Evolutionary conservation across 1,140 invertebrate species (phyloP).

Genomic region (Meteorus sp.): DNA sequence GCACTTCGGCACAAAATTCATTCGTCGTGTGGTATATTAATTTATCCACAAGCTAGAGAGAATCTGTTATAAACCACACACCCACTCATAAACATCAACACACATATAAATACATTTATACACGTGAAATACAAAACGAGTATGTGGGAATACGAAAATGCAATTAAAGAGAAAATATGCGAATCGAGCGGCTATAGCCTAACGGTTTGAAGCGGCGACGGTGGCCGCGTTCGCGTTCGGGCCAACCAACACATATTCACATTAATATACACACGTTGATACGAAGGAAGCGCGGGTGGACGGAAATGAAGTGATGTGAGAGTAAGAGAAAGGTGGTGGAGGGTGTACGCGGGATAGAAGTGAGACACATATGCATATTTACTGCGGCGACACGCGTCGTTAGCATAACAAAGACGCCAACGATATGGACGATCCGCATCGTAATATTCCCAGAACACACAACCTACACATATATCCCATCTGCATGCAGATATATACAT

Average conservation of each 20-base stretch:
- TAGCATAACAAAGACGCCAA: constrained; percentile 49
- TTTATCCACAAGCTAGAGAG: too few relatives aligned
- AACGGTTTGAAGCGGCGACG: too few relatives aligned
- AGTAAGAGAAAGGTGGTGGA: constrained; percentile 9
- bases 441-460: constrained; percentile 31
- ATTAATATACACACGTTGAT: too few relatives aligned
- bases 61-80: too few relatives aligned
- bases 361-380: constrained; percentile 50
- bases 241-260: too few relatives aligned
- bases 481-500: neutral
- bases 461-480: too few relatives aligned
- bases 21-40: too few relatives aligned
- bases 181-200: too few relatives aligned
- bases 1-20: too few relatives aligned
- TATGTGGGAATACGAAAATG: constrained; percentile 55
- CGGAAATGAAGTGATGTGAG: constrained; percentile 1
- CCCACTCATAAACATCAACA: too few relatives aligned
- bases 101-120: too few relatives aligned
- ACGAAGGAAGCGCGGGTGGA: constrained; percentile 5
- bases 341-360: constrained; percentile 7
- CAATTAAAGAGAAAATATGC: constrained; percentile 59
- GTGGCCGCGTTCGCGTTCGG: too few relatives aligned
- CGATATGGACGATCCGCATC: constrained; percentile 31
- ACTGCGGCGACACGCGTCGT: constrained; percentile 44
- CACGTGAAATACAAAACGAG: constrained; percentile 12